Conservation (phyloP, 2,113 vertebrate species). For the Chitala chitala region DNA sequence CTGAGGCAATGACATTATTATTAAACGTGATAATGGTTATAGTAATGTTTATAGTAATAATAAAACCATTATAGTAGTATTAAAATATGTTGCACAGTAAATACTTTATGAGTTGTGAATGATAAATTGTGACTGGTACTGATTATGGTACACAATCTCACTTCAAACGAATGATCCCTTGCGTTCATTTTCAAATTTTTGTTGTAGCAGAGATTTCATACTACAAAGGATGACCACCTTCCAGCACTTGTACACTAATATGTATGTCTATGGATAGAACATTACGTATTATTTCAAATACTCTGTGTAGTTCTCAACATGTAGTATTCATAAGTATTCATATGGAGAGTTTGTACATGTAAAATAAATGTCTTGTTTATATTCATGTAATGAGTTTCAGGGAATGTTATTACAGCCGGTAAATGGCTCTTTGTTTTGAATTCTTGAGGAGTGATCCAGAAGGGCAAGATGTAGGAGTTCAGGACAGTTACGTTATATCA, state of each 20-base stretch:
- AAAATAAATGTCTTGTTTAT: neutral
- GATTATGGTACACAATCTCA: neutral
- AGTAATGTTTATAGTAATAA: neutral
- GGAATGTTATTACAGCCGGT: neutral
- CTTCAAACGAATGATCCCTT: neutral
- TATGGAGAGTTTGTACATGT: too few species aligned
- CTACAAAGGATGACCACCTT: neutral
- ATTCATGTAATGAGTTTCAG: neutral
- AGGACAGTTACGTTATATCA: neutral
- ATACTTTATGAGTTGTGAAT: neutral
- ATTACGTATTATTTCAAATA: neutral
- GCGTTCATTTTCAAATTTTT: neutral
- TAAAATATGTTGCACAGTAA: neutral
- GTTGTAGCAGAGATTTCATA: neutral
- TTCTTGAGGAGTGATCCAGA: neutral
- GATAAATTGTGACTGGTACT: neutral
- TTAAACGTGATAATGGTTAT: neutral
- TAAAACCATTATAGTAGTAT: neutral
- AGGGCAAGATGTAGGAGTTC: neutral
- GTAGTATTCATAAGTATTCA: too few species aligned
- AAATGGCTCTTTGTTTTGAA: neutral
- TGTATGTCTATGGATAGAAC: neutral
- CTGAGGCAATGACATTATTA: neutral
- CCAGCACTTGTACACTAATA: neutral
- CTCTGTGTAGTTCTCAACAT: neutral